Percentiles rank a stretch among this genome's conserved stretches.
Evolutionary conservation across 1,140 invertebrate genomes (phyloP).

Genomic region (Platyscapa corneri): DNA sequence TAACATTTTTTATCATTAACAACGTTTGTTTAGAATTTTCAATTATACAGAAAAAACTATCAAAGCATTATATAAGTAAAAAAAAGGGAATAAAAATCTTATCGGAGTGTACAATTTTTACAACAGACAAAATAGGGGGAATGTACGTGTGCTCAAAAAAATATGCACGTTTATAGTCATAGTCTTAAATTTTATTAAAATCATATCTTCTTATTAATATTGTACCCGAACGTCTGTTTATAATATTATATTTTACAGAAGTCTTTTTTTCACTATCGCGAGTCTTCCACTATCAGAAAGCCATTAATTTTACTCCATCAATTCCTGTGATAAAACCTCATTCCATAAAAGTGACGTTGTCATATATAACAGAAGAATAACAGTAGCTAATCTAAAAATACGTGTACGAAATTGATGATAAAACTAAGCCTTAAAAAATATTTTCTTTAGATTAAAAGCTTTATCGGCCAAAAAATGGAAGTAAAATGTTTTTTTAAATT

Average conservation of each 20-base stretch:
- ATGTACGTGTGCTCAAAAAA: neutral
- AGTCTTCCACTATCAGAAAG: conserved; percentile 11
- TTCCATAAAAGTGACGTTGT: conserved; percentile 19
- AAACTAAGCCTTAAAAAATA: conserved; percentile 10
- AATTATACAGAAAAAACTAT: neutral
- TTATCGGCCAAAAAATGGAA: neutral
- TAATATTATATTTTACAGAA: neutral
- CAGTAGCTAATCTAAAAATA: conserved; percentile 16
- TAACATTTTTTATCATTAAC: neutral
- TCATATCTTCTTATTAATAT: neutral
- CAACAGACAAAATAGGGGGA: neutral
- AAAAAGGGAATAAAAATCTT: neutral
- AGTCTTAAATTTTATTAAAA: neutral
- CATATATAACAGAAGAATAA: conserved; percentile 16
- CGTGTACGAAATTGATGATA: conserved; percentile 8
- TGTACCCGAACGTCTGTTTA: neutral
- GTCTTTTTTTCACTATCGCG: neutral
- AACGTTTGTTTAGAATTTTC: neutral
- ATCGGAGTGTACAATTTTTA: neutral
- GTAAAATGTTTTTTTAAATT: neutral
- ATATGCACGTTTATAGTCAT: neutral
- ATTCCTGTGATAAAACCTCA: conserved; percentile 18
- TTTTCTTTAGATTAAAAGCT: neutral
- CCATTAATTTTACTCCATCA: conserved; percentile 20
- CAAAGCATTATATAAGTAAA: neutral